Conservation (phyloP, 2,797 vertebrate species). For the Ispidina lecontei region DNA sequence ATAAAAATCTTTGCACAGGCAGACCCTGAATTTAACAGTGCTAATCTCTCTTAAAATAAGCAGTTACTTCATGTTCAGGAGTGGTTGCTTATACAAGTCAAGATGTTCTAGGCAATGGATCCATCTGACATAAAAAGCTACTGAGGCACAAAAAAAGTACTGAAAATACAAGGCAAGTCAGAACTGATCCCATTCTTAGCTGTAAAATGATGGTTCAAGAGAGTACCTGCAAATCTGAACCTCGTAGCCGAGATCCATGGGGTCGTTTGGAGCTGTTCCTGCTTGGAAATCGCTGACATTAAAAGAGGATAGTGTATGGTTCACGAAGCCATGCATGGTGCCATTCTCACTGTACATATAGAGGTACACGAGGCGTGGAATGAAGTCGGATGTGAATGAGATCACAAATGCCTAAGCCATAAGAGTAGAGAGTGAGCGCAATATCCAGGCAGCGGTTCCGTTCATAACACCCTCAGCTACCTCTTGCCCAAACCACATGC, state of each 20-base stretch:
- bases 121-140: neutral
- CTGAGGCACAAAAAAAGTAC: neutral
- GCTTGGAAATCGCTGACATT: slow-evolving; percentile 92
- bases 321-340: slow-evolving; percentile 93
- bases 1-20: neutral
- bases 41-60: neutral
- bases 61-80: neutral
- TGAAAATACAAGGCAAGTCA: neutral
- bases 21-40: neutral
- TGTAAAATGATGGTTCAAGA: neutral
- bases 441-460: slow-evolving; percentile 5
- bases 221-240: slow-evolving; percentile 92
- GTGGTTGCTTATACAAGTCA: neutral
- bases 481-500: neutral
- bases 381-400: slow-evolving; percentile 97
- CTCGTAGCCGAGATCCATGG: slow-evolving; percentile 85
- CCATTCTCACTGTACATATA: slow-evolving; percentile 94
- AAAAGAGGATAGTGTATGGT: slow-evolving; percentile 94
- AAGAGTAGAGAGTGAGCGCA: slow-evolving; percentile 67
- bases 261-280: slow-evolving; percentile 84
- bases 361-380: slow-evolving; percentile 96
- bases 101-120: neutral
- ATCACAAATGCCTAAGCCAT: slow-evolving; percentile 93
- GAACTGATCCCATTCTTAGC: neutral
- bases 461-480: neutral